phyloP scores from a whole-genome alignment of 1,140 invertebrate genomes.

The Anastatus disparis region DNA sequence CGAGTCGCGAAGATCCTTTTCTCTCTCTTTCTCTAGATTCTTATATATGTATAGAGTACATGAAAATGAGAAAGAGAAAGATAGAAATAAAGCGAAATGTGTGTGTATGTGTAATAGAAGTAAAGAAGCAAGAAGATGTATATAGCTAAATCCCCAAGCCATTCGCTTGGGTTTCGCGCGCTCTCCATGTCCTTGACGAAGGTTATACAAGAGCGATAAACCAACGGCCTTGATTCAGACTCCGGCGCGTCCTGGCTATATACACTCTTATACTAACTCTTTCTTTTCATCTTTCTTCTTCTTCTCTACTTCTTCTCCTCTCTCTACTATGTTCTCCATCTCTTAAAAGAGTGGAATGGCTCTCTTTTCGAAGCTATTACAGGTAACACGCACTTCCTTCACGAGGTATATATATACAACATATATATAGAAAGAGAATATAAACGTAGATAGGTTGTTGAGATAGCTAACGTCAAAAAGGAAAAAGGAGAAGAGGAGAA shows the following conservation, averaged over 20 bases:
- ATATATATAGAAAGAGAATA: slow-evolving; percentile 27
- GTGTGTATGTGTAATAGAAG: too few species aligned
- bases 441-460: slow-evolving; percentile 9
- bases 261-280: too few species aligned
- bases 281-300: not conserved
- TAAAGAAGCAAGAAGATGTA: too few species aligned
- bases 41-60: not conserved
- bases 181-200: slow-evolving; percentile 41
- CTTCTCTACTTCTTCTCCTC: not conserved
- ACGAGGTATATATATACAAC: too few species aligned
- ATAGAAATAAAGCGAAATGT: too few species aligned
- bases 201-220: slow-evolving; percentile 41
- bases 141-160: too few species aligned
- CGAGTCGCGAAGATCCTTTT: slow-evolving; percentile 23
- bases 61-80: too few species aligned
- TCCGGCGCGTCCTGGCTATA: slow-evolving; percentile 7
- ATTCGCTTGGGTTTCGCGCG: not conserved
- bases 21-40: slow-evolving; percentile 17
- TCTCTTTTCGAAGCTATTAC: slow-evolving; percentile 31
- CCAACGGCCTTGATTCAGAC: slow-evolving; percentile 41
- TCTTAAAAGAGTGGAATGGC: not conserved
- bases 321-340: not conserved
- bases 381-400: slow-evolving; percentile 39
- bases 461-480: slow-evolving; percentile 7
- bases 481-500: not conserved